Conservation (phyloP, 2,888 invertebrate species). For the Pseudanteris insignis region DNA sequence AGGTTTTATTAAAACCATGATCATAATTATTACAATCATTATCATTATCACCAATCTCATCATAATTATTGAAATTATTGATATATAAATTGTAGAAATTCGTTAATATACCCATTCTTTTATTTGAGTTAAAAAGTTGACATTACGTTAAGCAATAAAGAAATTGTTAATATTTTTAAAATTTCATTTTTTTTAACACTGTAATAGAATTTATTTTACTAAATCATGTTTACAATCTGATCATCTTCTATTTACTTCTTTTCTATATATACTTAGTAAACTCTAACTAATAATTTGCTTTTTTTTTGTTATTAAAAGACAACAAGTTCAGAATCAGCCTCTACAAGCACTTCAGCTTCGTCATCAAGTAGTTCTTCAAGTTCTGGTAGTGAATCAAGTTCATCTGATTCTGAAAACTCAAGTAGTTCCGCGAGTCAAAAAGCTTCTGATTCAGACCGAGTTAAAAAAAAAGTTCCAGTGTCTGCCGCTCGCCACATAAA, state of each 20-base stretch:
- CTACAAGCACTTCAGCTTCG: conserved; percentile 60
- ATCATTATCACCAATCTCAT: no score
- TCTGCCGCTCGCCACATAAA: conserved; percentile 56
- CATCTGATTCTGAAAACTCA: conserved; percentile 63
- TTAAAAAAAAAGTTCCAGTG: conserved; percentile 55
- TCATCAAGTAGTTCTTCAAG: conserved; percentile 64
- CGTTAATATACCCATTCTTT: no score
- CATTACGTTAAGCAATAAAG: no score
- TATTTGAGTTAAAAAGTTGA: no score
- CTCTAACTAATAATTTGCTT: neutral
- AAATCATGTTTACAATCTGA: no score
- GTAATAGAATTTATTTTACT: no score
- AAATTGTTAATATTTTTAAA: no score
- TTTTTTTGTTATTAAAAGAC: conserved; percentile 49
- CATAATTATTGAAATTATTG: no score
- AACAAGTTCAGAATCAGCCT: conserved; percentile 64
- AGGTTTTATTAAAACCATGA: no score
- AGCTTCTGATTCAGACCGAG: conserved; percentile 58
- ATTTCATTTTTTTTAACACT: neutral
- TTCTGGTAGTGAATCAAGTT: conserved; percentile 64
- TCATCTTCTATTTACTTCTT: neutral
- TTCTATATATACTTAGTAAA: neutral
- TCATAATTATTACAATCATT: no score
- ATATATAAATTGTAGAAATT: no score
- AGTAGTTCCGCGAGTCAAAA: conserved; percentile 63